Conservation (phyloP, 2,888 invertebrate species). For the Bimastos eiseni region DNA sequence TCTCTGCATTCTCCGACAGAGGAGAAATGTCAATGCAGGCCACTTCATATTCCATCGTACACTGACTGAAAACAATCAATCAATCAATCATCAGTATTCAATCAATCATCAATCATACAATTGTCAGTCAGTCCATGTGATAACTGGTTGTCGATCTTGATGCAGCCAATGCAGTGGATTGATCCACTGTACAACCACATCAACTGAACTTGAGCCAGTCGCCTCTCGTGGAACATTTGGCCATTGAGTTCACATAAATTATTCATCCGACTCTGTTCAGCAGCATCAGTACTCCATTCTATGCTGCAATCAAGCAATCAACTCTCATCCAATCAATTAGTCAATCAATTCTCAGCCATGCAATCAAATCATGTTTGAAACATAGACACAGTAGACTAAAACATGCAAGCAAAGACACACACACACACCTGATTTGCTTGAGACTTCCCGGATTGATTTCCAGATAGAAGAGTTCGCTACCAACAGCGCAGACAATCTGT, state of each 20-base stretch:
- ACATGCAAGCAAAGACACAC: too few relatives aligned
- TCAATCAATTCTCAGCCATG: too few relatives aligned
- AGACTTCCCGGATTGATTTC: constrained; percentile 71
- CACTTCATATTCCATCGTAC: constrained; percentile 85
- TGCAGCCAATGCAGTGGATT: too few relatives aligned
- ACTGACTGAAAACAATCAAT: constrained; percentile 50
- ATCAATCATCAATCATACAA: not conserved
- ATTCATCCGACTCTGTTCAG: not conserved
- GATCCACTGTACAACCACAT: too few relatives aligned
- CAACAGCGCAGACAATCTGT: constrained; percentile 82
- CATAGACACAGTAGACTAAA: not conserved
- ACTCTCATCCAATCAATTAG: too few relatives aligned
- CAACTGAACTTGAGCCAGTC: too few relatives aligned
- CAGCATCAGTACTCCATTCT: not conserved
- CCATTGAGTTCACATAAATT: not conserved
- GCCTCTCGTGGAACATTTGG: too few relatives aligned
- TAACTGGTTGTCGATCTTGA: too few relatives aligned
- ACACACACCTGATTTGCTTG: constrained; percentile 50
- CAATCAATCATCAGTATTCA: constrained; percentile 8
- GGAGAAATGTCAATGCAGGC: constrained; percentile 94
- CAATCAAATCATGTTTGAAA: not conserved
- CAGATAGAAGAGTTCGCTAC: constrained; percentile 82
- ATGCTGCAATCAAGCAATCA: not conserved
- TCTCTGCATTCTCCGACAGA: constrained; percentile 48
- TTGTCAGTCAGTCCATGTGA: too few relatives aligned